Conservation (phyloP, 1,140 invertebrate species). For the Ips nitidus region DNA sequence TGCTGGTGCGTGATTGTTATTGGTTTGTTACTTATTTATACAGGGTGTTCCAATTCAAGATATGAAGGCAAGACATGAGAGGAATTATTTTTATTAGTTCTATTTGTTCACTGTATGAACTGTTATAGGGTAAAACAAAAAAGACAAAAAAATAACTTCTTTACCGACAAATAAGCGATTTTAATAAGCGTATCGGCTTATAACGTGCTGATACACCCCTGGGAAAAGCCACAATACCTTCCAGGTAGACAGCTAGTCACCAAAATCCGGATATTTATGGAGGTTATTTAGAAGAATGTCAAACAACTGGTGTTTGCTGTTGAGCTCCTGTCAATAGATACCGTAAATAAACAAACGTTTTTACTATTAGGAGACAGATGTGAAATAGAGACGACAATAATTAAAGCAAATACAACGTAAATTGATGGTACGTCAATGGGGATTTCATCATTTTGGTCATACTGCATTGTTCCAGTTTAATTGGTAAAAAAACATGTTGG, state of each 20-base stretch:
- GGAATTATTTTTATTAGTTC: too few species aligned
- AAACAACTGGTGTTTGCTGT: slow-evolving; percentile 2
- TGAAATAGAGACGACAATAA: slow-evolving; percentile 5
- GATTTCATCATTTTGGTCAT: background rate
- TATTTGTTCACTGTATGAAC: too few species aligned
- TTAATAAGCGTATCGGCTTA: background rate
- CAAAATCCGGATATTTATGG: slow-evolving; percentile 4
- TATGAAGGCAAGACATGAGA: too few species aligned
- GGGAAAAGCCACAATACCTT: background rate
- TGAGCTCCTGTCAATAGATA: slow-evolving; percentile 6
- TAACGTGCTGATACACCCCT: background rate
- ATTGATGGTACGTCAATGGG: background rate
- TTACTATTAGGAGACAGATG: slow-evolving; percentile 11
- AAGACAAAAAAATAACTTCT: too few species aligned
- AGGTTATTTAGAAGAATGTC: slow-evolving; percentile 3
- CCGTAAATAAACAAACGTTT: slow-evolving; percentile 4
- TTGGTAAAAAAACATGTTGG: background rate
- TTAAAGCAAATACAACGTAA: slow-evolving; percentile 6
- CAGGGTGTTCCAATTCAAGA: too few species aligned
- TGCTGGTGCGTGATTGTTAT: too few species aligned
- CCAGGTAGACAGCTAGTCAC: slow-evolving; percentile 8
- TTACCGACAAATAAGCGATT: background rate
- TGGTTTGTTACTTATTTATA: too few species aligned
- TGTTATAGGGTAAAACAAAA: too few species aligned
- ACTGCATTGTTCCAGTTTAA: background rate